A percentile compares a stretch with the other conserved stretches of the same genome.
phyloP scores from a whole-genome alignment of 2,888 invertebrate species.

The Andrena haemorrhoa region DNA sequence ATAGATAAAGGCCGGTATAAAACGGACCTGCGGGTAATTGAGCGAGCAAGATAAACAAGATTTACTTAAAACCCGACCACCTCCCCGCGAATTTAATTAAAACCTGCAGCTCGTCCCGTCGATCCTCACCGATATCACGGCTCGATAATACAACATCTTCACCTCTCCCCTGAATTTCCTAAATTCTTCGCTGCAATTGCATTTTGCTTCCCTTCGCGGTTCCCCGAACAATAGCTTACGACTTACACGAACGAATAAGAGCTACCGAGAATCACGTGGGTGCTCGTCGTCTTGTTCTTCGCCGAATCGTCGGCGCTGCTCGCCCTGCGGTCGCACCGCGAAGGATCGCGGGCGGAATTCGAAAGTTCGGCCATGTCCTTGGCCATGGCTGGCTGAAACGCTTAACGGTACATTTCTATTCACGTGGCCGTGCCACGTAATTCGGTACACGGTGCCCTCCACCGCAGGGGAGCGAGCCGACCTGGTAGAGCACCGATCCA shows the following conservation, averaged over 20 bases:
- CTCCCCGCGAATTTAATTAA: slow-evolving; percentile 53
- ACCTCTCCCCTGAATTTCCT: not conserved
- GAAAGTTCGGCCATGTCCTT: slow-evolving; percentile 68
- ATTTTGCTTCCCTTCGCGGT: not conserved
- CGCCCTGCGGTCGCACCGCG: slow-evolving; percentile 11
- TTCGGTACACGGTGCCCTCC: slow-evolving; percentile 72
- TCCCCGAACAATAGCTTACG: too few relatives aligned
- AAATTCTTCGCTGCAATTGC: not conserved
- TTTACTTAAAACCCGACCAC: slow-evolving; percentile 41
- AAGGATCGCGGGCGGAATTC: slow-evolving; percentile 55
- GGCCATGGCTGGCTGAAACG: slow-evolving; percentile 60
- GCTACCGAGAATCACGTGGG: slow-evolving; percentile 13
- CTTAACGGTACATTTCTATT: slow-evolving; percentile 69
- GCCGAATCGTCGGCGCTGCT: slow-evolving; percentile 2
- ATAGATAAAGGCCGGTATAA: slow-evolving; percentile 64
- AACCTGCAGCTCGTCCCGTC: slow-evolving; percentile 21
- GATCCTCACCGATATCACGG: not conserved
- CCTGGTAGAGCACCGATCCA: slow-evolving; percentile 43
- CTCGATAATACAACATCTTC: not conserved
- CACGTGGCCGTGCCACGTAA: slow-evolving; percentile 73
- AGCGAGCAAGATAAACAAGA: slow-evolving; percentile 62
- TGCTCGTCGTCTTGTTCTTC: not conserved
- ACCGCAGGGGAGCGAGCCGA: slow-evolving; percentile 25
- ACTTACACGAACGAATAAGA: slow-evolving; percentile 9
- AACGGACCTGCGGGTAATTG: slow-evolving; percentile 68